Conservation (phyloP, 1,140 invertebrate genomes). For the Heliconius hermathena region DNA sequence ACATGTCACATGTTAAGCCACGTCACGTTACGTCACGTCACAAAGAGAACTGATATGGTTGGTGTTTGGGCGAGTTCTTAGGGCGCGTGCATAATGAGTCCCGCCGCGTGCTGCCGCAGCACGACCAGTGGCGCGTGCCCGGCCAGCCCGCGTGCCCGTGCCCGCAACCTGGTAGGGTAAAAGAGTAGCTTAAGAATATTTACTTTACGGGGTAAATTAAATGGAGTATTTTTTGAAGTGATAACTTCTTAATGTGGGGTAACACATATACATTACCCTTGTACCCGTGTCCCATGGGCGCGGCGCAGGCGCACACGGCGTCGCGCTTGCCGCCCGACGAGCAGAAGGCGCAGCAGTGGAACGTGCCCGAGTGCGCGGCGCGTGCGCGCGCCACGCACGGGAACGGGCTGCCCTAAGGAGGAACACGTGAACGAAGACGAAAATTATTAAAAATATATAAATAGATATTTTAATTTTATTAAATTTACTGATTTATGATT, state of each 20-base stretch:
- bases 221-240: no score
- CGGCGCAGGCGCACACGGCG: constrained; percentile 86
- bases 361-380: constrained; percentile 85
- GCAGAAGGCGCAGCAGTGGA: constrained; percentile 91
- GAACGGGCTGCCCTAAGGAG: constrained; percentile 82
- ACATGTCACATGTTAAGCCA: no score
- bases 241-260: no score
- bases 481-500: no score
- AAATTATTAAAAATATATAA: no score
- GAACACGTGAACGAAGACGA: no score
- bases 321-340: constrained; percentile 88
- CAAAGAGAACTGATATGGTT: constrained; percentile 82
- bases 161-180: constrained; percentile 82
- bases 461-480: no score
- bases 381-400: constrained; percentile 81
- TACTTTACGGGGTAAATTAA: no score
- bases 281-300: constrained; percentile 88
- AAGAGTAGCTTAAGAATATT: no score
- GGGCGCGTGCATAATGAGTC: constrained; percentile 46
- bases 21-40: constrained; percentile 41
- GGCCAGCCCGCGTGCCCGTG: constrained; percentile 91
- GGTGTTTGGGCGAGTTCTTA: constrained; percentile 56
- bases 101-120: constrained; percentile 85
- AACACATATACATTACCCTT: constrained; percentile 77
- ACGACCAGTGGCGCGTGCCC: constrained; percentile 90